Evolutionary conservation across 2,113 vertebrate species (phyloP).

Genomic region (Zeus faber): DNA sequence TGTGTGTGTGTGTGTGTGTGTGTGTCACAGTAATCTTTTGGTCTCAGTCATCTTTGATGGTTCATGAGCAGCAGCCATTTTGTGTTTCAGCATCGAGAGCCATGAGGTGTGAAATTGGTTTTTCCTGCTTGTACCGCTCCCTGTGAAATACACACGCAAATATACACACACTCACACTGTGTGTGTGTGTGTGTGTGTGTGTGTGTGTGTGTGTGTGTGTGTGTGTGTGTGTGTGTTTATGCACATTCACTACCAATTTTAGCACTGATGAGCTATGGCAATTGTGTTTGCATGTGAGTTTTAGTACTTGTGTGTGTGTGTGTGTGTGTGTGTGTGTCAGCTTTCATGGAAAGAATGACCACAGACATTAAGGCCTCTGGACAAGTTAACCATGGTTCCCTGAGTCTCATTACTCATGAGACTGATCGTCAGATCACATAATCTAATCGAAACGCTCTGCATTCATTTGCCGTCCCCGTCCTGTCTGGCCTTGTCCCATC

Average conservation of each 20-base stretch:
- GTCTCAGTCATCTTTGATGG: slow-evolving; percentile 16
- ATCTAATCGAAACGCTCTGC: no score
- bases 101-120: slow-evolving; percentile 18
- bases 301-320: background rate
- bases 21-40: slow-evolving; percentile 5
- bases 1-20: slow-evolving; percentile 4
- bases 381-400: no score
- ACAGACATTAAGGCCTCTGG: background rate
- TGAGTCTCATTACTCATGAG: no score
- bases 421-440: no score
- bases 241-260: slow-evolving; percentile 7
- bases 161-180: background rate
- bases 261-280: slow-evolving; percentile 10
- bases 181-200: no score
- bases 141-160: background rate
- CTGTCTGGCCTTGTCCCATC: no score
- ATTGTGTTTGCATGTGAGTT: background rate
- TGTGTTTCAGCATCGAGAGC: slow-evolving; percentile 8
- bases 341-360: background rate
- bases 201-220: no score
- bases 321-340: slow-evolving; percentile 2
- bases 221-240: background rate
- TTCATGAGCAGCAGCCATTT: slow-evolving; percentile 13
- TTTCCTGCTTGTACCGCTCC: slow-evolving; percentile 6
- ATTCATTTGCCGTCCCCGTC: no score